Evolutionary conservation across 2,113 vertebrate species (phyloP).

Genomic region (Archilochus colubris): DNA sequence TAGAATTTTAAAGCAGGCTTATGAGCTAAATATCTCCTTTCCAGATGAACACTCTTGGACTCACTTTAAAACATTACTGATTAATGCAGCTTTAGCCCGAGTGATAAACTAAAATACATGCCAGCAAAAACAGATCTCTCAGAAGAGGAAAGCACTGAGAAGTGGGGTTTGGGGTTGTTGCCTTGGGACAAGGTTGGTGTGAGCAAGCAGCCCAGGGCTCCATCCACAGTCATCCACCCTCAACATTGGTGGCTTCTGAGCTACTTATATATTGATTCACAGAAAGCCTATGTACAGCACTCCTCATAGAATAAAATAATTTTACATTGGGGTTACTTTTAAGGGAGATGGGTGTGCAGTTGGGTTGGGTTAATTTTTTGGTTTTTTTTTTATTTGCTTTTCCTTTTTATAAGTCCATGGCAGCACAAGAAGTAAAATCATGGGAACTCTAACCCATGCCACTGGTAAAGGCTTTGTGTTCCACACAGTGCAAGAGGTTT

Average conservation of each 20-base stretch:
- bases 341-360: background rate
- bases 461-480: background rate
- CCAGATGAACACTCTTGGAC: background rate
- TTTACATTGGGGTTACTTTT: background rate
- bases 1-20: background rate
- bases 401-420: background rate
- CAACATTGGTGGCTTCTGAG: background rate
- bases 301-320: background rate
- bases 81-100: background rate
- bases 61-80: background rate
- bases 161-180: background rate
- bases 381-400: background rate
- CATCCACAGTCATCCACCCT: background rate
- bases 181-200: accelerated
- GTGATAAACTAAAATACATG: background rate
- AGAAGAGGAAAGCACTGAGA: accelerated
- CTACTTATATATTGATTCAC: accelerated
- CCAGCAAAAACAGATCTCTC: background rate
- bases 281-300: background rate
- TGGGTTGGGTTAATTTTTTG: background rate
- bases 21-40: background rate
- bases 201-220: background rate
- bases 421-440: background rate
- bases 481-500: background rate
- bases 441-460: background rate